Evolutionary conservation across 2,888 invertebrate genomes (phyloP), one percentile per base, ranked within the genome.

Genomic region (Volucella inanis): DNA sequence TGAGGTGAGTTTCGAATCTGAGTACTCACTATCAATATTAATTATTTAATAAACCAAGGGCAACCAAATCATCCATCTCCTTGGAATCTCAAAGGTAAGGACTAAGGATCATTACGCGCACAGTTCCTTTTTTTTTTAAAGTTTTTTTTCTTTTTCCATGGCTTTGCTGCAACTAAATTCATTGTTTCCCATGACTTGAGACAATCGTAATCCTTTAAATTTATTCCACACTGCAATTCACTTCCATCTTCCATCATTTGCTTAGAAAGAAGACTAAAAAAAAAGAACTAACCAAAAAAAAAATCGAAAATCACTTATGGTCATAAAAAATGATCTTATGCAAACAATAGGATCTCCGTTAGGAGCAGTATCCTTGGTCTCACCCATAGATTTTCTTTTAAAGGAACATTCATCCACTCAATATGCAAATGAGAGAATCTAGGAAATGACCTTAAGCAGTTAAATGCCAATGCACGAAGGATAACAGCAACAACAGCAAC

Each of bases 201-300:
- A 83, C 84, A 80, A 80, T 84, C 31, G 72, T 82, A 87, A 86
- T 81, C 87, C 80, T 86, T 87, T 72, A 82, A 79, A 79, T 87
- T 88, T 88, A 87, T 89, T 87, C 87, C 70, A 76, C 68, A 65
- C 78, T 85, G 79, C 81, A 83, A 87, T 87, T 87, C 87, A 76
- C 80, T 86, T 86, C 83, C 79, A 81, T 81, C 80, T 86, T 86
- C 83, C 81, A 81, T 83, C 70, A 80, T 87, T 82, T 87, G 74
- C 68, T 77, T 75, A 70, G 31, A 49, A 52, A 62, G 31, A 49
- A 55, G 45, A 41, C 47, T 67, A 31, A 57, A 47, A 41, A 31
- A 31, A 31, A 31, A 31, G 4, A 6, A 31, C 31, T 31, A 31
- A 31, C 31, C 31, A 31, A 31, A 31, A 31, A 76, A 81, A 76